phyloP scores from a whole-genome alignment of 2,888 invertebrate species.

The Habroteleia sp. region DNA sequence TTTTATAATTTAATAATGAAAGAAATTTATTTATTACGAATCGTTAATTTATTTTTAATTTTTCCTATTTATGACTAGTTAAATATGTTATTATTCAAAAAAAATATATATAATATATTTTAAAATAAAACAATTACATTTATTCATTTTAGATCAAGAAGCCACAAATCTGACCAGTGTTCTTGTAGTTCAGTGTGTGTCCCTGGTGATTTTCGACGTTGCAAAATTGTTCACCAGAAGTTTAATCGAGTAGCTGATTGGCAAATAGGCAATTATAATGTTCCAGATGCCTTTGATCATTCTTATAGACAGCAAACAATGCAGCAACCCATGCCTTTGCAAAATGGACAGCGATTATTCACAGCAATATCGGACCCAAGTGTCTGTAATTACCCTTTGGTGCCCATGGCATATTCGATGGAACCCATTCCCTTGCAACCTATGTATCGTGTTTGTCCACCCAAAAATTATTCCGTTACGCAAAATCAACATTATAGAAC shows the following conservation, averaged over 20 bases:
- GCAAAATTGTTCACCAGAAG: slow-evolving; percentile 25
- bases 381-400: slow-evolving; percentile 80
- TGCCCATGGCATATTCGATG: slow-evolving; percentile 82
- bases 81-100: too few relatives aligned
- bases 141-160: slow-evolving; percentile 33
- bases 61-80: too few relatives aligned
- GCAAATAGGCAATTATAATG: slow-evolving; percentile 22
- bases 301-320: slow-evolving; percentile 52
- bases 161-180: slow-evolving; percentile 43
- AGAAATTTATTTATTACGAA: too few relatives aligned
- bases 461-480: too few relatives aligned
- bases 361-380: slow-evolving; percentile 81
- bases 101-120: too few relatives aligned
- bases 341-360: slow-evolving; percentile 81
- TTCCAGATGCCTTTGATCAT: slow-evolving; percentile 40
- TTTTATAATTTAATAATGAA: too few relatives aligned
- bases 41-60: too few relatives aligned
- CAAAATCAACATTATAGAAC: slow-evolving; percentile 71
- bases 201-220: slow-evolving; percentile 2
- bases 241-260: slow-evolving; percentile 36
- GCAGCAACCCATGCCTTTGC: slow-evolving; percentile 65
- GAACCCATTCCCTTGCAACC: slow-evolving; percentile 86
- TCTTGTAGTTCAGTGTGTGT: slow-evolving; percentile 16
- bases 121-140: too few relatives aligned
- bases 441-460: slow-evolving; percentile 83